phyloP scores from a whole-genome alignment of 2,113 vertebrate species.

The Anser cygnoides region DNA sequence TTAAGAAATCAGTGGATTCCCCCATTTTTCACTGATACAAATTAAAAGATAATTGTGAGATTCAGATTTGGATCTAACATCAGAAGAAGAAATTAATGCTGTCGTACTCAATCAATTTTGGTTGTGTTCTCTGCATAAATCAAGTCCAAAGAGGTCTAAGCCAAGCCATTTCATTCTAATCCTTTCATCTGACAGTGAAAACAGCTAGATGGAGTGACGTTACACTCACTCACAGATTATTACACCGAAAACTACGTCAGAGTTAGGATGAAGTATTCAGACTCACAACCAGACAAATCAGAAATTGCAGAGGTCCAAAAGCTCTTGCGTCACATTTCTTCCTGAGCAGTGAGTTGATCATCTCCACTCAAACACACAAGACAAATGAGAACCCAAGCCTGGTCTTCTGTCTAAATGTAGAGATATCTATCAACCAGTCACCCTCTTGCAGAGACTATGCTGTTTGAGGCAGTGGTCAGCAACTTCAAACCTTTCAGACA shows the following conservation, averaged over 20 bases:
- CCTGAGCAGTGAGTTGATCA: not conserved
- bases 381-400: not conserved
- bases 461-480: not conserved
- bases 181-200: not conserved
- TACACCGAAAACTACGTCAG: not conserved
- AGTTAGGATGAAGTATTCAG: not conserved
- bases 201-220: fast-evolving
- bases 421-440: not conserved
- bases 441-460: not conserved
- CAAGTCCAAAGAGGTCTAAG: not conserved
- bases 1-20: not conserved
- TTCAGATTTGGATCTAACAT: not conserved
- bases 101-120: not conserved
- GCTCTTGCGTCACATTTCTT: not conserved
- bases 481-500: not conserved
- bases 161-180: not conserved
- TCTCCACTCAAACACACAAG: not conserved
- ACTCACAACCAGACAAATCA: not conserved
- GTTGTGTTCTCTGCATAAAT: not conserved
- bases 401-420: not conserved
- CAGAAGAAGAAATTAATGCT: not conserved
- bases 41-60: not conserved
- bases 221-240: not conserved
- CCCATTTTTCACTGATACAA: not conserved
- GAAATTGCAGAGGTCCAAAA: not conserved